These are phyloP conservation scores for Oreochromis grahami DNA, from an alignment of 2,797 vertebrate genomes.

Conservation along the genomic window DNA sequence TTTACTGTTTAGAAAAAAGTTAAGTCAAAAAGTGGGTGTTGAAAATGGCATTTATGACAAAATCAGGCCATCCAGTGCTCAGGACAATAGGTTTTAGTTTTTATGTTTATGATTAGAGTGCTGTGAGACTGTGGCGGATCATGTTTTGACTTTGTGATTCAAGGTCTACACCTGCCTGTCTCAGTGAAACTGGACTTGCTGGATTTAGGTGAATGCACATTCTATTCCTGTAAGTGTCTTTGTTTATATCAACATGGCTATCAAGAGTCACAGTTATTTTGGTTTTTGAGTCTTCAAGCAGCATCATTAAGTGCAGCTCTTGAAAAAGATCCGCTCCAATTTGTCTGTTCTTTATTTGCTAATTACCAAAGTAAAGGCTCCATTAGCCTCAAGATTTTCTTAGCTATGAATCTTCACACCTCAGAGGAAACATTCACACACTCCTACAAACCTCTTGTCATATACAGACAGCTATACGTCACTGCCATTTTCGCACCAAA, in stretches of 20 bases:
- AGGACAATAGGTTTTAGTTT: not conserved
- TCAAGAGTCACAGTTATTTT: not conserved
- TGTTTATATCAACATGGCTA: not conserved
- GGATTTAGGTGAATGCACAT: not conserved
- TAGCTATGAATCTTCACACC: constrained; percentile 43
- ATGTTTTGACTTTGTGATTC: not conserved
- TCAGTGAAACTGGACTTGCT: not conserved
- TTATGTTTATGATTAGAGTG: constrained; percentile 22
- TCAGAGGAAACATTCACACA: constrained; percentile 43
- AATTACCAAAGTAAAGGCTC: constrained; percentile 7
- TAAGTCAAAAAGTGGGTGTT: not conserved
- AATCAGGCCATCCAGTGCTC: not conserved
- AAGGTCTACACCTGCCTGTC: not conserved
- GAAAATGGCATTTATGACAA: not conserved
- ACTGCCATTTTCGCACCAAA: not conserved
- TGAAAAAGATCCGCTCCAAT: not conserved
- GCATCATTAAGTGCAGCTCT: not conserved
- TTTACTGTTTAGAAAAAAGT: not conserved
- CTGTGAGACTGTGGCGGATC: not conserved
- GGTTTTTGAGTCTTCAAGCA: not conserved
- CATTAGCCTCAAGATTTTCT: constrained; percentile 1
- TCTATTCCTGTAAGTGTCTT: not conserved
- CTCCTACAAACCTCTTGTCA: constrained; percentile 44
- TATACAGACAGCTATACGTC: constrained; percentile 23
- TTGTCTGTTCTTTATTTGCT: not conserved